Evolutionary conservation across 2,797 vertebrate species (phyloP), one percentile per base, ranked within the genome.

Genomic region (Liparis tanakae): DNA sequence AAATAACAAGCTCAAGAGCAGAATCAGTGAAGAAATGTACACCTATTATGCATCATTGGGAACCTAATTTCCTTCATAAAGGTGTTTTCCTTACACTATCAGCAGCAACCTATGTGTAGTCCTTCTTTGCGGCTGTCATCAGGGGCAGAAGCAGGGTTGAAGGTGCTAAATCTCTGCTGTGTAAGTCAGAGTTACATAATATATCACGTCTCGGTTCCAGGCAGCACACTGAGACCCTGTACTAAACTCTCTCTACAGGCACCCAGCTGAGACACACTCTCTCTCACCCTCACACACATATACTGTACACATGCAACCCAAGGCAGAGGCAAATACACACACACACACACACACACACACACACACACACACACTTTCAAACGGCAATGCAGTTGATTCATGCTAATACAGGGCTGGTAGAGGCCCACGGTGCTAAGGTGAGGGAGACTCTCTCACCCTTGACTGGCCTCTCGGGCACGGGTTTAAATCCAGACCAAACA

Each of bases 401-500:
- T 84, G 78, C 70, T 72, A 83, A 85, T 84, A 22, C 25, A 1
- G 57, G 41, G 22, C 41, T 25, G 67, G 71, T 44, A 12, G 50
- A 84, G 79, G 67, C 36, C 64, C 34, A 3, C 10, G 6, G 70
- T 36, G 79, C 70, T 72, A 70, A 86, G 81, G 81, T 80, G 79
- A 88, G 81, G 73, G 72, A 68, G 87, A 91, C 80, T 88, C 84
- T 79, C 86, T 90, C 83, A 87, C 89, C 87, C 78, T 64, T 67
- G 77, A 80, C 81, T 75, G 76, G 84, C 80, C 84, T 83, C 80
- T 86, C 4, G 76, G 86, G 72, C 78, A 73, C 14, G 5, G 62
- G 64, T 85, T 82, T 68, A 87, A 61, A 64, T 68, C 33, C 50
- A 37, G 48, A 61, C 57, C 65, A 74, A 78, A 87, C 83, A 85